phyloP scores from a whole-genome alignment of 2,113 vertebrate genomes.

The Panthera leo region DNA sequence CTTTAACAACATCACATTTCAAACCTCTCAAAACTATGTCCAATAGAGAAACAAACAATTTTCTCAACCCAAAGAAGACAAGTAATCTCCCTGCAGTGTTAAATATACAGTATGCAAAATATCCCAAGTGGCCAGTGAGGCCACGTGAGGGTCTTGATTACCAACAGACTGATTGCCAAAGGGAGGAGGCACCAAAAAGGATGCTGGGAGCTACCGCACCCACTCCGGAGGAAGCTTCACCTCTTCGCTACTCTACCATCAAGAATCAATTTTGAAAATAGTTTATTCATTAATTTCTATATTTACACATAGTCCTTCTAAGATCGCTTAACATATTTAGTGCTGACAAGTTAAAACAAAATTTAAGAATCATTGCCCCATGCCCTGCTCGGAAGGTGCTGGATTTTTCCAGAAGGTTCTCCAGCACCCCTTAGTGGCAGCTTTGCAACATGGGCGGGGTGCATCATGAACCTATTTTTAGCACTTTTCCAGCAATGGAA shows the following conservation, averaged over 20 bases:
- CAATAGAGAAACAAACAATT: neutral
- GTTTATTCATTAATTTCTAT: neutral
- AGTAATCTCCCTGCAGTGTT: neutral
- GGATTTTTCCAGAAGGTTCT: constrained; percentile 1
- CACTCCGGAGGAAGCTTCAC: neutral
- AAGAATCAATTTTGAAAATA: neutral
- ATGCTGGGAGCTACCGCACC: no score
- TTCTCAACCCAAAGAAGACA: neutral
- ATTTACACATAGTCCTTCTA: neutral
- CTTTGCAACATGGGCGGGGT: neutral
- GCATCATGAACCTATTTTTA: neutral
- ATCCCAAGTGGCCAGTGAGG: neutral
- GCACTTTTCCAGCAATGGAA: neutral
- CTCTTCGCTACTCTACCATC: neutral
- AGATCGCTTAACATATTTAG: neutral
- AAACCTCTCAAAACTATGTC: neutral
- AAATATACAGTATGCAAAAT: neutral
- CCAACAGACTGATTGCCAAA: neutral
- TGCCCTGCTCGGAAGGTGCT: neutral
- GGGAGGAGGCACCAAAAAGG: neutral
- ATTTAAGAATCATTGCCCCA: neutral
- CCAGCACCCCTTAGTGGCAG: neutral
- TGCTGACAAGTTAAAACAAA: neutral
- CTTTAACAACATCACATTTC: neutral
- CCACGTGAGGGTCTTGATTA: fast-evolving